phyloP scores from a whole-genome alignment of 2,113 vertebrate species.

The Sphyrna mokarran region DNA sequence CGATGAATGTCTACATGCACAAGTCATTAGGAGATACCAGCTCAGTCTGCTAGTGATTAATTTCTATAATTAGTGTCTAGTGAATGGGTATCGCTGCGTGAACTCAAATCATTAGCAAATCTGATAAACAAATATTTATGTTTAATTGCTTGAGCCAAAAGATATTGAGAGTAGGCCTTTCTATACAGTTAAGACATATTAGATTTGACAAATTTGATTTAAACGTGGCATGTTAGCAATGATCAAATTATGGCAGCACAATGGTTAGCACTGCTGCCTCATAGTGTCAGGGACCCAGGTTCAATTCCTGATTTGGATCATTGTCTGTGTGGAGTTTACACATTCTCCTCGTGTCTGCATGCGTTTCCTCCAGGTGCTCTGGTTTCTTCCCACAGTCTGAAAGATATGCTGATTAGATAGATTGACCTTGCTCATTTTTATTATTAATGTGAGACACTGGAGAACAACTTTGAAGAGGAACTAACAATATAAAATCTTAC shows the following conservation, averaged over 20 bases:
- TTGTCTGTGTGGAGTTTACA: too few species aligned
- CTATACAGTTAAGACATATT: background rate
- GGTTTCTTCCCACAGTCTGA: too few species aligned
- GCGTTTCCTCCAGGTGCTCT: too few species aligned
- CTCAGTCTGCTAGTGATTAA: background rate
- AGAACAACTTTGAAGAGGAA: background rate
- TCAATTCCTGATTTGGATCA: too few species aligned
- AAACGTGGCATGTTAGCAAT: background rate
- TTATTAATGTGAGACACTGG: background rate
- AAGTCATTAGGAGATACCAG: background rate
- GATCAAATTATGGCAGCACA: background rate
- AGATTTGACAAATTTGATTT: background rate
- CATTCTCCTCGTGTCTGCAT: too few species aligned
- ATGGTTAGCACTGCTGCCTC: too few species aligned
- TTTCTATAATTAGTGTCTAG: background rate
- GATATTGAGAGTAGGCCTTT: background rate
- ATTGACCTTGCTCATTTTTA: too few species aligned
- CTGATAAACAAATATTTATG: background rate
- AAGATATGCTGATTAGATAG: too few species aligned
- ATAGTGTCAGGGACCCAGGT: too few species aligned
- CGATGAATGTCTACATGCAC: background rate
- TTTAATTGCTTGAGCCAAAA: background rate
- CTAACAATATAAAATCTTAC: background rate
- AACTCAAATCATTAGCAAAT: background rate
- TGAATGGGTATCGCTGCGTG: background rate